Conservation (phyloP, 2,888 invertebrate species). For the Andrena marginata region DNA sequence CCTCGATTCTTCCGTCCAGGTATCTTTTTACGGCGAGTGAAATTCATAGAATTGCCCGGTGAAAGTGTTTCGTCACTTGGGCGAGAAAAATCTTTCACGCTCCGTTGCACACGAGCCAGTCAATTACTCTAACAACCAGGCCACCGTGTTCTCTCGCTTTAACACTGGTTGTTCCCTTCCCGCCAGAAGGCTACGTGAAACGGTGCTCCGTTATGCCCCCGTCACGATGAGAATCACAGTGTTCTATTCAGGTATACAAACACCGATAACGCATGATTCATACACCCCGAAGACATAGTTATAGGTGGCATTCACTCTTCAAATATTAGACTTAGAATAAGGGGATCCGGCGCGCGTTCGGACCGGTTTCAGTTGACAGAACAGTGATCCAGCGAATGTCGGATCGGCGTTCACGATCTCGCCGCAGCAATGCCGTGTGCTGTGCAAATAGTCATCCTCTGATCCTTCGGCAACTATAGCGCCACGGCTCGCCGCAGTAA, state of each 20-base stretch:
- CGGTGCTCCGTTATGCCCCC: not conserved
- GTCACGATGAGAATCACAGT: conserved; percentile 21
- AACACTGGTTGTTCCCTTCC: conserved; percentile 40
- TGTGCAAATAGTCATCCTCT: too few species aligned
- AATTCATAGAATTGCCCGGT: conserved; percentile 45
- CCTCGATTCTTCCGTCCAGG: conserved; percentile 24
- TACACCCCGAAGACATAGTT: not conserved
- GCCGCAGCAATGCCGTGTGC: too few species aligned
- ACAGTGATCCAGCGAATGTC: too few species aligned
- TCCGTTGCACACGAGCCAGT: conserved; percentile 36
- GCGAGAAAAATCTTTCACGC: conserved; percentile 49
- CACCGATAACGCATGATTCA: conserved; percentile 38
- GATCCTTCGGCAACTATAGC: too few species aligned
- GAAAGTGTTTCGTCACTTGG: conserved; percentile 58
- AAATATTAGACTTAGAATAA: not conserved
- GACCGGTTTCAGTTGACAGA: too few species aligned
- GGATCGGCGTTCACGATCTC: too few species aligned
- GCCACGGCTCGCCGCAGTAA: too few species aligned
- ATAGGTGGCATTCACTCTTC: conserved; percentile 4
- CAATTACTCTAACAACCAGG: conserved; percentile 49
- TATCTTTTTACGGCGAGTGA: conserved; percentile 31
- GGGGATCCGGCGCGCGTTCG: too few species aligned
- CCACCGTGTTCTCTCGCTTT: conserved; percentile 20
- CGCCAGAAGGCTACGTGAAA: not conserved
- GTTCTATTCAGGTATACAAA: conserved; percentile 17